Percentiles rank a stretch among this genome's conserved stretches.
Evolutionary conservation across 2,113 vertebrate genomes (phyloP).

Genomic region (Petaurus breviceps): DNA sequence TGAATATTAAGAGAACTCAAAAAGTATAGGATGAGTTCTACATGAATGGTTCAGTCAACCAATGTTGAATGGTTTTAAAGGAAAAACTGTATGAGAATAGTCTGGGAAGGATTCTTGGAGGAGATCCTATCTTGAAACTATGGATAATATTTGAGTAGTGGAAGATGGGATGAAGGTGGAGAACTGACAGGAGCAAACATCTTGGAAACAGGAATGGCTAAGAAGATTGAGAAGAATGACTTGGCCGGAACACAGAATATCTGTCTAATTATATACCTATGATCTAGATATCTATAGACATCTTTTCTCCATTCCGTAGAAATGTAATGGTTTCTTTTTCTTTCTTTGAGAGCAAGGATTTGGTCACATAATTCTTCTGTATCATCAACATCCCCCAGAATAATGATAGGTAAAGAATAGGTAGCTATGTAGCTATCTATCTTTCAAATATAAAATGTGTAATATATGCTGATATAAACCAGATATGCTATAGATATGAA

Average conservation of each 20-base stretch:
- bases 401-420: neutral
- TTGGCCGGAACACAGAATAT: too few species aligned
- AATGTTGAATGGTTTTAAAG: neutral
- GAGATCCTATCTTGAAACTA: neutral
- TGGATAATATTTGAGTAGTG: neutral
- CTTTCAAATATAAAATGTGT: neutral
- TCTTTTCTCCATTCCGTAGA: neutral
- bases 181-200: neutral
- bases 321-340: neutral
- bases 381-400: neutral
- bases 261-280: neutral
- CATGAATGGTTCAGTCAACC: neutral
- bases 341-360: neutral
- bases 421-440: neutral
- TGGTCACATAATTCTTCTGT: neutral
- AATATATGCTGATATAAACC: neutral
- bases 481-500: neutral
- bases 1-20: neutral
- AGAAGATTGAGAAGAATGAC: neutral
- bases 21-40: neutral
- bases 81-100: neutral
- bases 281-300: neutral
- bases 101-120: neutral
- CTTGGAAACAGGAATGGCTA: neutral
- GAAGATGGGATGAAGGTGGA: neutral